Evolutionary conservation across 2,113 vertebrate genomes (phyloP), one percentile per base, ranked within the genome.

Genomic region (Turdus rufiventris): DNA sequence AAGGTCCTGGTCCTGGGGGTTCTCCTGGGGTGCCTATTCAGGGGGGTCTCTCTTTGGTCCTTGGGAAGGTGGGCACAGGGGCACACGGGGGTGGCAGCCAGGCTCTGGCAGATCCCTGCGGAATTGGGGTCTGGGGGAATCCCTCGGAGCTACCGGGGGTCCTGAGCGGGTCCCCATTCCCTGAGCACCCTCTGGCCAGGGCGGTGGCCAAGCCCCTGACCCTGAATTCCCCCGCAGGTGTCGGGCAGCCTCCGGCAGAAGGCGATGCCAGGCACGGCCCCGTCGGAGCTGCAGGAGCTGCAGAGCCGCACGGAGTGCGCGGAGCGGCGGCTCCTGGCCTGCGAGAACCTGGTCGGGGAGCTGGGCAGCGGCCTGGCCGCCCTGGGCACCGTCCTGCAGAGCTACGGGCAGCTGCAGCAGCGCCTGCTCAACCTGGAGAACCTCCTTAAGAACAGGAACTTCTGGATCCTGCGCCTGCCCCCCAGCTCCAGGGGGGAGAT

Each of bases 401-500:
- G 85, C 77, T 97, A 97, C 0, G 96, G 97, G 62, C 95, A 96
- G 47, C 93, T 98, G 50, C 97, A 97, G 95, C 77, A 92, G 92
- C 96, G 98, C 5, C 95, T 98, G 67, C 94, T 97, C 79, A 98
- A 98, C 43, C 70, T 98, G 96, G 98, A 98, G 96, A 98, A 98
- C 71, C 92, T 98, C 34, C 97, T 98, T 6, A 98, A 96, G 80
- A 98, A 98, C 95, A 96, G 98, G 73, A 98, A 98, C 12, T 98
- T 98, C 89, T 98, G 98, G 98, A 97, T 98, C 76, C 89, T 98
- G 78, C 94, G 97, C 14, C 95, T 97, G 43, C 97, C 96, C 11
- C 97, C 97, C 0, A 4, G 61, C 47, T 90, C 94, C 65, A 67
- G 86, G 0, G 97, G 97, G 2, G 97, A 98, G 54, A 67, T 96